Percentiles rank a stretch among this genome's conserved stretches.
phyloP scores from a whole-genome alignment of 2,113 vertebrate species.

The Corapipo altera region DNA sequence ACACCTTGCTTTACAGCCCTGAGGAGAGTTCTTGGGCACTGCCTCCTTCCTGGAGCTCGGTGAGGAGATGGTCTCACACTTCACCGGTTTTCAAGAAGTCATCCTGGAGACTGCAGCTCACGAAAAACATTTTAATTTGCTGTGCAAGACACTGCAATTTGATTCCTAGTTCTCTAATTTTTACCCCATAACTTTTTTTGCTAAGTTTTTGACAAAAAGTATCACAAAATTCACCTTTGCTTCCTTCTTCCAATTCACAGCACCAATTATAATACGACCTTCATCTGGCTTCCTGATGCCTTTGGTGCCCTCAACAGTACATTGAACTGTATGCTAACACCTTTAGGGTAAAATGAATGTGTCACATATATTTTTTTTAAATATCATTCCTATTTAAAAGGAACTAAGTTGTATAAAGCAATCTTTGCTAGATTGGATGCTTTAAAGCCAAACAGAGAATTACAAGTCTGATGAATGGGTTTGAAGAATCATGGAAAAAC shows the following conservation, averaged over 20 bases:
- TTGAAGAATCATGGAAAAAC: background rate
- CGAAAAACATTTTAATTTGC: constrained; percentile 18
- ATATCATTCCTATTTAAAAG: constrained; percentile 32
- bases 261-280: constrained; percentile 69
- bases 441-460: background rate
- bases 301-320: constrained; percentile 24
- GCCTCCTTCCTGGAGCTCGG: background rate
- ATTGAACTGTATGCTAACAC: constrained; percentile 40
- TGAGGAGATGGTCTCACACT: background rate
- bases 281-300: constrained; percentile 47
- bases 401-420: background rate
- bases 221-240: constrained; percentile 63
- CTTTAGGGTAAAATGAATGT: constrained; percentile 55
- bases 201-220: constrained; percentile 52
- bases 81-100: background rate
- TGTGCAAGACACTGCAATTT: constrained; percentile 4
- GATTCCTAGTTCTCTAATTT: constrained; percentile 41
- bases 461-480: background rate
- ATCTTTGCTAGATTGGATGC: background rate
- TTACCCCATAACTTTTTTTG: background rate
- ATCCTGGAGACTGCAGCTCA: background rate
- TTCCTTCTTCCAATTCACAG: constrained; percentile 57
- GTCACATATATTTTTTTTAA: constrained; percentile 18
- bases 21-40: background rate
- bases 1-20: background rate